A percentile compares a stretch with the other conserved stretches of the same genome.
phyloP scores from a whole-genome alignment of 2,113 vertebrate genomes.

The Macrotis lagotis region DNA sequence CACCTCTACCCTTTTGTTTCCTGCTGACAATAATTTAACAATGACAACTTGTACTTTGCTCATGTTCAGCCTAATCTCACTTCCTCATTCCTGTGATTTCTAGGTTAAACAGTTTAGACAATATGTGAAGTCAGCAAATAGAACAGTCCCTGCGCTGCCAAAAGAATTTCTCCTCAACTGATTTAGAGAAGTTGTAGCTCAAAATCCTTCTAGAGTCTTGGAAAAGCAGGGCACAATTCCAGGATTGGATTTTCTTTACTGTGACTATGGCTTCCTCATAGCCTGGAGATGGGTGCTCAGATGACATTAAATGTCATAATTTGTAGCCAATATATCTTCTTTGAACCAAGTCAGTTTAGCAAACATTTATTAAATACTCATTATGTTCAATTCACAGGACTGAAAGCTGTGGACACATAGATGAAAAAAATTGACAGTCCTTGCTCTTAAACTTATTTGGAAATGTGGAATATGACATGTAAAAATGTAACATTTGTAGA shows the following conservation, averaged over 20 bases:
- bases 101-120: not conserved
- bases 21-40: not conserved
- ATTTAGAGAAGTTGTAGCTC: not conserved
- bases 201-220: not conserved
- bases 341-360: not conserved
- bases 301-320: not conserved
- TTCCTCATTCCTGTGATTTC: not conserved
- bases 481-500: not conserved
- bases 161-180: not conserved
- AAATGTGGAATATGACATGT: not conserved
- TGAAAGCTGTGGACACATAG: not conserved
- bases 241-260: not conserved
- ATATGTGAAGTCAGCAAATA: not conserved
- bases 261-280: not conserved
- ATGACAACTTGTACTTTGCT: not conserved
- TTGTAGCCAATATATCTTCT: not conserved
- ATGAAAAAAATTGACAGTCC: not conserved
- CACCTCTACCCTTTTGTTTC: not conserved
- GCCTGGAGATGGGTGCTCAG: not conserved
- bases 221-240: not conserved
- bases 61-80: not conserved
- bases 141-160: not conserved
- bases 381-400: not conserved
- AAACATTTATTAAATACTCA: not conserved
- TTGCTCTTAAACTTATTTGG: not conserved